Conservation (phyloP, 64 coral and sea anemone species). For the Montipora sp. region DNA sequence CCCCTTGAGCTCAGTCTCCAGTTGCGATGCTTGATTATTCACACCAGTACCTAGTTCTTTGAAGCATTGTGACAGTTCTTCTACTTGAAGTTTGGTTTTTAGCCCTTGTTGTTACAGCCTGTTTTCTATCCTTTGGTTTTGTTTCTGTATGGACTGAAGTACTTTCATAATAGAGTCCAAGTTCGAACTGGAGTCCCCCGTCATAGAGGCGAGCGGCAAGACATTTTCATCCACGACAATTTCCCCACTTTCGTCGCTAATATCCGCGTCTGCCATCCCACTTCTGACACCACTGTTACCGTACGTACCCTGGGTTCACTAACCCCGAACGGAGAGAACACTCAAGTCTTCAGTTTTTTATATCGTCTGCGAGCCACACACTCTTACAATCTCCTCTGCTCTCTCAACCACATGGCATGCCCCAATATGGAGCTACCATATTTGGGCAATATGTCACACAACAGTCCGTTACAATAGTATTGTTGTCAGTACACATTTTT, state of each 20-base stretch:
- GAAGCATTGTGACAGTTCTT: background rate
- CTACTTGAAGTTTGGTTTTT: background rate
- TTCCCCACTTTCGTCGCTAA: background rate
- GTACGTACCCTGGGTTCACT: too few species aligned
- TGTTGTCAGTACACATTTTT: too few species aligned
- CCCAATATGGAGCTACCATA: too few species aligned
- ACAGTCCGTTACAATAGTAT: too few species aligned
- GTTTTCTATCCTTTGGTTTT: background rate
- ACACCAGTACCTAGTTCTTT: background rate
- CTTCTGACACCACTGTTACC: slow-evolving; percentile 22
- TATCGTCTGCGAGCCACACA: too few species aligned
- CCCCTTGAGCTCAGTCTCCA: slow-evolving; percentile 4
- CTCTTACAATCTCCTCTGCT: too few species aligned
- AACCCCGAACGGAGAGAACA: too few species aligned
- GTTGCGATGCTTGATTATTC: slow-evolving; percentile 1
- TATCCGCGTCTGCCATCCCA: background rate
- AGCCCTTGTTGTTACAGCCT: background rate
- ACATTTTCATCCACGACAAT: background rate
- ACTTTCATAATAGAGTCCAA: background rate
- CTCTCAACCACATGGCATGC: too few species aligned
- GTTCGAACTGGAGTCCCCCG: background rate
- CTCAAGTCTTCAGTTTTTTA: too few species aligned
- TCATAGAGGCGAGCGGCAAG: background rate
- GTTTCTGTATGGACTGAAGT: background rate
- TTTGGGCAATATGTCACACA: too few species aligned